Evolutionary conservation across 2,797 vertebrate species (phyloP).

Genomic region (Luscinia megarhynchos): DNA sequence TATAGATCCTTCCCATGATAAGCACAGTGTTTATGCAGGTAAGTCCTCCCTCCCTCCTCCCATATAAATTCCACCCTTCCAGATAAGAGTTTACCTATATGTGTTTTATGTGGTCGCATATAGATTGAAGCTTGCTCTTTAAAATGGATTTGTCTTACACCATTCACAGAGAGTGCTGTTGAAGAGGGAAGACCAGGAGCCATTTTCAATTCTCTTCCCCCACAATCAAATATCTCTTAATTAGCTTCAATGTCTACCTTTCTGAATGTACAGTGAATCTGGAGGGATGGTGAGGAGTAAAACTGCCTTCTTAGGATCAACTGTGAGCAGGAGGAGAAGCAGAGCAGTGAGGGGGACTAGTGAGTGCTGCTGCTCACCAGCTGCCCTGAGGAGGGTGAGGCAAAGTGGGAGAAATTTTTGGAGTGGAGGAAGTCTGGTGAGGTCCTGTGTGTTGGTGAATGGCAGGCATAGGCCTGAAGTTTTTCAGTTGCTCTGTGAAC

Average conservation of each 20-base stretch:
- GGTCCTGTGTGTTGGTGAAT: not conserved
- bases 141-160: not conserved
- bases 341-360: not conserved
- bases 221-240: not conserved
- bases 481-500: not conserved
- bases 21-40: conserved; percentile 21
- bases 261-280: not conserved
- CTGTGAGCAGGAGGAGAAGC: not conserved
- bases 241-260: not conserved
- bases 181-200: not conserved
- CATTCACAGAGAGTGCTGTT: not conserved
- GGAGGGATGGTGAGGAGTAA: not conserved
- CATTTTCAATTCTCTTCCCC: not conserved
- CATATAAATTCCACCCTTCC: conserved; percentile 38
- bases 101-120: conserved; percentile 29
- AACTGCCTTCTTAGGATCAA: not conserved
- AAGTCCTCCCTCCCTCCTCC: not conserved
- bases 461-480: not conserved
- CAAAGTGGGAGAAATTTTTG: not conserved
- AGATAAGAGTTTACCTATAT: conserved; percentile 49
- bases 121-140: not conserved
- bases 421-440: not conserved
- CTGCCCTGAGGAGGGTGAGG: accelerated
- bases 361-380: not conserved
- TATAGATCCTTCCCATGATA: conserved; percentile 39